Percentiles rank a stretch among this genome's conserved stretches.
Evolutionary conservation across 92 coral and sea anemone species (phyloP).

Genomic region (Zoanthus solanderi): DNA sequence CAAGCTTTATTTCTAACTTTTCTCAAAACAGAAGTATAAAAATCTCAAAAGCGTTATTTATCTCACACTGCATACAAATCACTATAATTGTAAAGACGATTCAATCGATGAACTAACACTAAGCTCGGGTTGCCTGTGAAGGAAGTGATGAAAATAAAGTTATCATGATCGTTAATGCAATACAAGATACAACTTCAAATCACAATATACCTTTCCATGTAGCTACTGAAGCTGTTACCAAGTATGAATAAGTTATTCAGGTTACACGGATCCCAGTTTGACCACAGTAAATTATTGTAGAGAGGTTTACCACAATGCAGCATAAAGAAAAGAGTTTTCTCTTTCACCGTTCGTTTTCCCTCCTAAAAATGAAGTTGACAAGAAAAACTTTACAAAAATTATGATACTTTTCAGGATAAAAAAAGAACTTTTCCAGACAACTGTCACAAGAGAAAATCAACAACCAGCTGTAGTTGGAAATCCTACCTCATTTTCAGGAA

Average conservation of each 20-base stretch:
- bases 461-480: neutral
- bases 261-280: constrained; percentile 83
- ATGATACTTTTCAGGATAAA: neutral
- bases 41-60: too few species aligned
- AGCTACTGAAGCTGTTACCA: constrained; percentile 91
- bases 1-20: too few species aligned
- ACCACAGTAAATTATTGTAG: constrained; percentile 95
- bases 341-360: constrained; percentile 80
- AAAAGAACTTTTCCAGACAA: neutral
- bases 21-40: too few species aligned
- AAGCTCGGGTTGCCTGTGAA: too few species aligned
- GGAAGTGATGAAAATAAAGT: too few species aligned
- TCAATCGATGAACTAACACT: too few species aligned
- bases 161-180: too few species aligned
- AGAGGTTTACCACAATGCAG: constrained; percentile 97
- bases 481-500: constrained; percentile 83
- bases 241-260: constrained; percentile 80
- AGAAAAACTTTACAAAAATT: neutral
- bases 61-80: too few species aligned
- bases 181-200: neutral
- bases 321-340: constrained; percentile 79
- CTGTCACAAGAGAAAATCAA: neutral
- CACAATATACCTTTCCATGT: constrained; percentile 76
- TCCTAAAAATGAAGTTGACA: constrained; percentile 59
- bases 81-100: too few species aligned